phyloP scores from a whole-genome alignment of 2,113 vertebrate species.

The Excalfactoria chinensis region DNA sequence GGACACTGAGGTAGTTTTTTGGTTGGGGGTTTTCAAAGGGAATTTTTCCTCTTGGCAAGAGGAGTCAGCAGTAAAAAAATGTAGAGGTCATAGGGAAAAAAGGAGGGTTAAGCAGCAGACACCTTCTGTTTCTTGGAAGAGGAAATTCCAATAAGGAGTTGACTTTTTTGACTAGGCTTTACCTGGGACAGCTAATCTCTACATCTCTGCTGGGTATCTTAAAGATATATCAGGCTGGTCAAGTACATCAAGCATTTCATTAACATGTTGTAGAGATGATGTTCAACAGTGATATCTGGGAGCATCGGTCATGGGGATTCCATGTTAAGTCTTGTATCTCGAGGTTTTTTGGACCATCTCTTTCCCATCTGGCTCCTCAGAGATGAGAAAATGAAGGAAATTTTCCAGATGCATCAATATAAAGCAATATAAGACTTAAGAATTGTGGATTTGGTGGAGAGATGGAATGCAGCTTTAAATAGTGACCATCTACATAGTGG shows the following conservation, averaged over 20 bases:
- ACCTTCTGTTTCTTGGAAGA: not conserved
- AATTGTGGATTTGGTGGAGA: not conserved
- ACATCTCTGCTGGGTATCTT: fast-evolving
- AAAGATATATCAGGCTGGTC: not conserved
- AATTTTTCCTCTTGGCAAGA: not conserved
- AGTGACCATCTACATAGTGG: not conserved
- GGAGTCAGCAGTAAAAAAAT: not conserved
- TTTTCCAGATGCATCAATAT: not conserved
- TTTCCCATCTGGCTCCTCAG: not conserved
- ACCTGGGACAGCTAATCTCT: not conserved
- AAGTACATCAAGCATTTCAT: not conserved
- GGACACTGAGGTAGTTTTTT: conserved; percentile 5
- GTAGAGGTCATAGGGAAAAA: not conserved
- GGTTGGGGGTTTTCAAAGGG: not conserved
- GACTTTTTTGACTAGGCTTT: not conserved
- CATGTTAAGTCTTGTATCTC: not conserved
- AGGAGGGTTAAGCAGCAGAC: not conserved
- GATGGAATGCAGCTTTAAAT: not conserved
- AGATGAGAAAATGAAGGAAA: not conserved
- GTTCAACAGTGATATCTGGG: not conserved
- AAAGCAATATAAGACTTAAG: not conserved
- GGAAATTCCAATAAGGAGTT: not conserved
- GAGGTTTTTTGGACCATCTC: not conserved
- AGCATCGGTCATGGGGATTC: fast-evolving
- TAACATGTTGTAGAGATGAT: not conserved